Evolutionary conservation across 1,140 invertebrate species (phyloP), one percentile per base, ranked within the genome.

Genomic region (Micrasema minimum): DNA sequence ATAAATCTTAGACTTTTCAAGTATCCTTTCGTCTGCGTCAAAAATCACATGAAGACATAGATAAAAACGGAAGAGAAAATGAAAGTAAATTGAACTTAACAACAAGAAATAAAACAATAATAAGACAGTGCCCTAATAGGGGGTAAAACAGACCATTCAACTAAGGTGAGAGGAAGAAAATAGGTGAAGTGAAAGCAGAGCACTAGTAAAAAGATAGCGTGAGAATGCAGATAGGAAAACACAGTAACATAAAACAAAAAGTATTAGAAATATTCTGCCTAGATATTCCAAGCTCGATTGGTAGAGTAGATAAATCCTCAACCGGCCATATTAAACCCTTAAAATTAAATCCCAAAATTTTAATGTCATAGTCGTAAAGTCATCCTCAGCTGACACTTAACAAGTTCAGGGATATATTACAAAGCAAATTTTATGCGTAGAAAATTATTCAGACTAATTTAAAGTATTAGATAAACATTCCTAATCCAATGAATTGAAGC

Each of bases 141-240:
- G 57, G 22, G 41, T n/a, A 62, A 43, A 43, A 6, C 16, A n/a
- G 12, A 22, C 22, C 57, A 62, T 62, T 62, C 57, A 62, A 62
- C 57, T 62, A 62, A n/a, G 41, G 57, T 43, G 57, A 16, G 37
- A 4, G 57, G 37, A 31, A 62, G 16, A n/a, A 45, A 10, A 43
- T 35, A 22, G 38, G 57, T 62, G 57, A 43, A 38, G 22, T 35
- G 31, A 43, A 41, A 62, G 57, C 57, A 22, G 37, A 62, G 38
- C 41, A 43, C 57, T 62, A 62, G 35, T 57, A 38, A 18, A 20
- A 62, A n/a, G 37, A 62, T 38, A 62, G 57, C 37, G 57, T 43
- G 37, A 62, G 38, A 62, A 62, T 45, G 41, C 37, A 62, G 26
- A 18, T 43, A 55, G 57, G 41, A 38, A 26, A 45, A 22, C 37